Evolutionary conservation across 2,797 vertebrate species (phyloP).

Genomic region (Myripristis murdjan): DNA sequence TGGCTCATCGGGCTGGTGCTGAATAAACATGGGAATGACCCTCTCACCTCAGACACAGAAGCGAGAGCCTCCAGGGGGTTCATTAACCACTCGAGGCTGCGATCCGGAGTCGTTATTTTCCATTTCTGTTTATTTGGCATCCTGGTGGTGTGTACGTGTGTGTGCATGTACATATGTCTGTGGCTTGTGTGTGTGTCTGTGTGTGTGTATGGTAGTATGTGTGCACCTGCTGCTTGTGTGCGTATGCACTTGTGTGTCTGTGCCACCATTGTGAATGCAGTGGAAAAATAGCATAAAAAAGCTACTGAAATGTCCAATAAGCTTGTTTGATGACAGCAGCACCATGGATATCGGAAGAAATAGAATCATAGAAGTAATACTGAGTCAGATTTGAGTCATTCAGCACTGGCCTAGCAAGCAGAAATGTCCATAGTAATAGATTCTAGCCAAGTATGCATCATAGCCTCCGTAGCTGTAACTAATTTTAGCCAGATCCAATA

Average conservation of each 20-base stretch:
- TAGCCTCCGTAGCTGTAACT: conserved; percentile 24
- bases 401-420: neutral
- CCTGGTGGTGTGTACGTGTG: conserved; percentile 17
- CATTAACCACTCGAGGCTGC: conserved; percentile 81
- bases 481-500: conserved; percentile 40
- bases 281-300: neutral
- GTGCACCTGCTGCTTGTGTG: neutral
- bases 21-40: conserved; percentile 89
- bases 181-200: conserved; percentile 11
- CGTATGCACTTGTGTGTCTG: neutral
- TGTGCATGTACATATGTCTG: conserved; percentile 22
- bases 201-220: no score
- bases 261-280: conserved; percentile 12
- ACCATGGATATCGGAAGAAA: neutral
- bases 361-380: neutral
- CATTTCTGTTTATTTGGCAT: conserved; percentile 73
- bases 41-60: conserved; percentile 75
- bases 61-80: conserved; percentile 78
- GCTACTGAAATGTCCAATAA: neutral
- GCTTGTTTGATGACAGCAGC: conserved; percentile 8
- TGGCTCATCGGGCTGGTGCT: conserved; percentile 73
- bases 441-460: conserved; percentile 1
- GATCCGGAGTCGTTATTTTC: conserved; percentile 76
- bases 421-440: neutral
- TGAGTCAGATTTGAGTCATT: neutral